phyloP scores from a whole-genome alignment of 2,888 invertebrate genomes.

The Hecatera dysodea region DNA sequence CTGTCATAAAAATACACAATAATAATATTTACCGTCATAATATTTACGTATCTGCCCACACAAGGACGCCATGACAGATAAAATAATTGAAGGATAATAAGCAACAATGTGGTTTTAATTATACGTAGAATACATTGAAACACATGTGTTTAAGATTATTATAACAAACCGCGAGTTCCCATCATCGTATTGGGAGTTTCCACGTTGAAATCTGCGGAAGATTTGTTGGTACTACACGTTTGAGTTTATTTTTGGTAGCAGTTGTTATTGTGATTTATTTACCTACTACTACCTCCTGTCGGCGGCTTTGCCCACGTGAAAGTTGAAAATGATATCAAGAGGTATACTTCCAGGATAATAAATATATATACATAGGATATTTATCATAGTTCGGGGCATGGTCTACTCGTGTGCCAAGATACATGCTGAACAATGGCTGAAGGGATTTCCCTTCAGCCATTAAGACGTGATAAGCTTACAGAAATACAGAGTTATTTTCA shows the following conservation, averaged over 20 bases:
- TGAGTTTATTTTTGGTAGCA: neutral
- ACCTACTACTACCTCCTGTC: too few relatives aligned
- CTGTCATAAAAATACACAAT: conserved; percentile 17
- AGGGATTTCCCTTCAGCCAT: too few relatives aligned
- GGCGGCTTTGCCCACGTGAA: too few relatives aligned
- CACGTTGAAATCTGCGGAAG: conserved; percentile 31
- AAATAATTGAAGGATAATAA: conserved; percentile 36
- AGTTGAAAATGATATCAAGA: too few relatives aligned
- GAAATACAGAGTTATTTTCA: too few relatives aligned
- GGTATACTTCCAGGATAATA: too few relatives aligned
- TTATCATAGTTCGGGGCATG: too few relatives aligned
- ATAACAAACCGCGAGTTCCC: conserved; percentile 31
- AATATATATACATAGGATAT: too few relatives aligned
- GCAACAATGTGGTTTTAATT: conserved; percentile 60
- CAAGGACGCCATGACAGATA: conserved; percentile 34
- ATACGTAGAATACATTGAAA: conserved; percentile 29
- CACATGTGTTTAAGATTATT: conserved; percentile 44
- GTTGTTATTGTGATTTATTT: conserved; percentile 7
- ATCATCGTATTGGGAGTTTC: conserved; percentile 11
- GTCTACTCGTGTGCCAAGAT: too few relatives aligned
- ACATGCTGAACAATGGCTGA: too few relatives aligned
- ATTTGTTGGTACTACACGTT: neutral
- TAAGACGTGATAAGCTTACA: too few relatives aligned
- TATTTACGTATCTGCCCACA: conserved; percentile 39
- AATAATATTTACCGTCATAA: conserved; percentile 22